Percentiles rank a stretch among this genome's conserved stretches.
Evolutionary conservation across 2,888 invertebrate species (phyloP).

Genomic region (Chromoteleia sp.): DNA sequence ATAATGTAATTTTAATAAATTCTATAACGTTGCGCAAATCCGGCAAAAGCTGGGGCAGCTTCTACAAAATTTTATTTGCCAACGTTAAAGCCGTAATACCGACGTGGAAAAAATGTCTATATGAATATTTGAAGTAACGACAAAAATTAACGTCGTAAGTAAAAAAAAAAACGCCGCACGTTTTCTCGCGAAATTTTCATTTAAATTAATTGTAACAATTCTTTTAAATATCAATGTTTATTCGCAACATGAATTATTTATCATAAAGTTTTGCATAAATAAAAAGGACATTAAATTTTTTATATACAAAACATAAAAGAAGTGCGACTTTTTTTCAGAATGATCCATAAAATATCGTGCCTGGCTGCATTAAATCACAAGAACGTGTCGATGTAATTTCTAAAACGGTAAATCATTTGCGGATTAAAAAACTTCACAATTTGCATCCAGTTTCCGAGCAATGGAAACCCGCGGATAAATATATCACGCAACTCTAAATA

Average conservation of each 20-base stretch:
- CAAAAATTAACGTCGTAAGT: too few relatives aligned
- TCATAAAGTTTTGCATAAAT: neutral
- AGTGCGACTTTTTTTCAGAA: neutral
- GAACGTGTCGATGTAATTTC: slow-evolving; percentile 7
- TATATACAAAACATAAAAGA: slow-evolving; percentile 5
- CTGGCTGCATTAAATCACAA: slow-evolving; percentile 3
- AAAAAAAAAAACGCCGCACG: too few relatives aligned
- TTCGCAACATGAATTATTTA: neutral
- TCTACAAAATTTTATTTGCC: too few relatives aligned
- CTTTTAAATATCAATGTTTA: too few relatives aligned
- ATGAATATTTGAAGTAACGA: too few relatives aligned
- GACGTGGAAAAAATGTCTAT: too few relatives aligned
- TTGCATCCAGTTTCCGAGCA: neutral
- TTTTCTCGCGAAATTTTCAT: too few relatives aligned
- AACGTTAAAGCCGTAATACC: too few relatives aligned
- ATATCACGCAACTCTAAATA: slow-evolving; percentile 47
- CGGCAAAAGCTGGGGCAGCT: too few relatives aligned
- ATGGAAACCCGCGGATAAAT: slow-evolving; percentile 31
- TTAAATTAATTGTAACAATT: too few relatives aligned
- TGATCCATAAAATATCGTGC: slow-evolving; percentile 5
- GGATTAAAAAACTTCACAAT: slow-evolving; percentile 16
- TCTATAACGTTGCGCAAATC: too few relatives aligned
- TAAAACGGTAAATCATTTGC: slow-evolving; percentile 23
- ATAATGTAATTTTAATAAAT: too few relatives aligned
- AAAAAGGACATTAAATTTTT: neutral